phyloP scores from a whole-genome alignment of 2,113 vertebrate genomes.

The Catagonus wagneri region DNA sequence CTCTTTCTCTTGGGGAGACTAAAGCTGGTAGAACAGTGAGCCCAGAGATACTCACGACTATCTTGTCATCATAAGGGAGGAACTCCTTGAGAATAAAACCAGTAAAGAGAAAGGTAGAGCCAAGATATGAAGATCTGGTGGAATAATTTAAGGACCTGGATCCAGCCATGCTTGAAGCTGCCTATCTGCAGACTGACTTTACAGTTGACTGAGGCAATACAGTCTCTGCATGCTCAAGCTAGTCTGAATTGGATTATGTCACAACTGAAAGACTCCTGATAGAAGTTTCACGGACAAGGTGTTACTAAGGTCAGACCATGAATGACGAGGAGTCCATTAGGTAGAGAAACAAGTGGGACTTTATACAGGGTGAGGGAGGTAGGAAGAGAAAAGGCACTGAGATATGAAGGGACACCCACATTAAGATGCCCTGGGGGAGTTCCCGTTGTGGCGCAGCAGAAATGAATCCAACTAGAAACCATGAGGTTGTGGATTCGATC shows the following conservation, averaged over 20 bases:
- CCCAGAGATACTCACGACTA: background rate
- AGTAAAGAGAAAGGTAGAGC: background rate
- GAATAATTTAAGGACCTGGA: background rate
- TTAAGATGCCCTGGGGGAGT: too few species aligned
- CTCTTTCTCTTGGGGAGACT: background rate
- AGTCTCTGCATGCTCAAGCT: background rate
- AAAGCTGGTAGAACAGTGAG: background rate
- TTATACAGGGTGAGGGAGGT: fast-evolving
- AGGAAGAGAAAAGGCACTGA: background rate
- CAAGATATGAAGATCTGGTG: background rate
- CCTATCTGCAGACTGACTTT: background rate
- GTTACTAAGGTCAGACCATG: background rate
- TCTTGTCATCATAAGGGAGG: background rate
- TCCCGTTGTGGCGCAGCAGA: too few species aligned
- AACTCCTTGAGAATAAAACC: background rate
- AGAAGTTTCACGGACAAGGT: background rate
- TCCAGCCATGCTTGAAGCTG: background rate
- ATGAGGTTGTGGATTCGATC: too few species aligned
- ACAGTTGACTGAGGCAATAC: background rate
- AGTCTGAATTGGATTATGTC: background rate
- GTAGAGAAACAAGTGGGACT: background rate
- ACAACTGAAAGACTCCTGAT: background rate
- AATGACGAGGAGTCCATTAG: background rate
- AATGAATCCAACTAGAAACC: too few species aligned
- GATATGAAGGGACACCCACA: background rate